Evolutionary conservation across 2,113 vertebrate genomes (phyloP).

Genomic region (Myanophis thanlyinensis): DNA sequence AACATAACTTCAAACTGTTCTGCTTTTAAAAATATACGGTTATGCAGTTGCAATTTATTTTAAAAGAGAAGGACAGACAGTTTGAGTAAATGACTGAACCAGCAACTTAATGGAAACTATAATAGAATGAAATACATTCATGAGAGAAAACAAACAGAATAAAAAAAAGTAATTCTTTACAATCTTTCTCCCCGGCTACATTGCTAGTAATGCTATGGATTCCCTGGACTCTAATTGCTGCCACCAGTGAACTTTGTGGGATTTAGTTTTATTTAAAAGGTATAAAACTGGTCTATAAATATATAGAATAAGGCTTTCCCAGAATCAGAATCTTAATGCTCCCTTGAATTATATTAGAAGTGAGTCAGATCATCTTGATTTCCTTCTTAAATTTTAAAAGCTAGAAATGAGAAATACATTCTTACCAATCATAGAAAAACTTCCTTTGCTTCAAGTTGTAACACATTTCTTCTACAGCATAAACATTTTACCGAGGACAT

Average conservation of each 20-base stretch:
- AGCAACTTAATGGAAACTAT: neutral
- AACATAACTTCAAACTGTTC: neutral
- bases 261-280: neutral
- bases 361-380: neutral
- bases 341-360: neutral
- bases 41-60: neutral
- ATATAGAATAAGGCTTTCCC: neutral
- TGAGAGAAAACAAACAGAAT: neutral
- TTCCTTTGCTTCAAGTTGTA: neutral
- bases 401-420: neutral
- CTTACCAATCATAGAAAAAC: neutral
- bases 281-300: neutral
- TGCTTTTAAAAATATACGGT: neutral
- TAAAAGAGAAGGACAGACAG: neutral
- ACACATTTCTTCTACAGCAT: slow-evolving; percentile 70
- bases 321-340: neutral
- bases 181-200: neutral
- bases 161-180: neutral
- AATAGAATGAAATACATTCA: neutral
- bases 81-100: neutral
- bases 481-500: slow-evolving; percentile 99
- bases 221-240: neutral
- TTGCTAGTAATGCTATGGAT: neutral
- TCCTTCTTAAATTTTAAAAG: neutral
- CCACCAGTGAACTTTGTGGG: neutral